Evolutionary conservation across 2,113 vertebrate genomes (phyloP).

Genomic region (Dolichallabes microphthalmus): DNA sequence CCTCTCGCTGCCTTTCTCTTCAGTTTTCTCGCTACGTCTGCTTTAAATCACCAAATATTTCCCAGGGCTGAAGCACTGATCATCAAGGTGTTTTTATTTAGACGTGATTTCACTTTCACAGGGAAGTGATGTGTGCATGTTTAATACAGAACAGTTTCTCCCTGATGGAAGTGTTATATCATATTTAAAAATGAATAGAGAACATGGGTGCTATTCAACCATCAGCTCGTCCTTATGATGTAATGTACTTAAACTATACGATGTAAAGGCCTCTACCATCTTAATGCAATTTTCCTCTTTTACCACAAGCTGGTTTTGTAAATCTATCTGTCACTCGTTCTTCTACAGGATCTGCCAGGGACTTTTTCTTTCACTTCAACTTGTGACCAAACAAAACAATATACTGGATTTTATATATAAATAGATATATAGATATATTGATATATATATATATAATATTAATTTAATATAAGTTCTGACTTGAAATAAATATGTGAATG

Average conservation of each 20-base stretch:
- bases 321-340: constrained; percentile 3
- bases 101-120: constrained; percentile 2
- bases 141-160: constrained; percentile 59
- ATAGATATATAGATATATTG: constrained; percentile 5
- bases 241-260: constrained; percentile 17
- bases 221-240: constrained; percentile 52
- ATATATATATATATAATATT: constrained; percentile 44
- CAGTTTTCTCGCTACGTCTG: constrained; percentile 42
- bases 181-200: not conserved
- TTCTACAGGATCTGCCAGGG: not conserved
- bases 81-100: constrained; percentile 56
- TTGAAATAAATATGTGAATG: constrained; percentile 44
- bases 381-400: constrained; percentile 23
- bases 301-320: not conserved
- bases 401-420: constrained; percentile 39
- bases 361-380: not conserved
- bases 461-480: constrained; percentile 53
- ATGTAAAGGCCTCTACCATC: not conserved
- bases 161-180: not conserved
- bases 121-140: constrained; percentile 31
- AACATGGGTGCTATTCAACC: constrained; percentile 56
- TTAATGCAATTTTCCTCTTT: constrained; percentile 2
- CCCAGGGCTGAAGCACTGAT: constrained; percentile 60
- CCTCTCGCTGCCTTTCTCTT: constrained; percentile 45
- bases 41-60: constrained; percentile 55